A percentile compares a stretch with the other conserved stretches of the same genome.
phyloP scores from a whole-genome alignment of 2,888 invertebrate genomes.

The Diplolepis rosae region DNA sequence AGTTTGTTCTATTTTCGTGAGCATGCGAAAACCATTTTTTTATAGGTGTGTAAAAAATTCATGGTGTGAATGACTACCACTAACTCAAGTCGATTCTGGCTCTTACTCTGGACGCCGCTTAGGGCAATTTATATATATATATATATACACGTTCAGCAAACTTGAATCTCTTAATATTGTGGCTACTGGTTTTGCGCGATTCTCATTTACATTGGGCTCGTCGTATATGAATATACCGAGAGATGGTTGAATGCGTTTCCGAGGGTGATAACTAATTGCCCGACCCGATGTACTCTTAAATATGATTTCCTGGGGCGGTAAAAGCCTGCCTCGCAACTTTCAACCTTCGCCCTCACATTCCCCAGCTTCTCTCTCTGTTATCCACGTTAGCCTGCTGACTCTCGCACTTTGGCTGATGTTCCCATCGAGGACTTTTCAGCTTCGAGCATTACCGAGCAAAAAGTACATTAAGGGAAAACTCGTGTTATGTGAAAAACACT shows the following conservation, averaged over 20 bases:
- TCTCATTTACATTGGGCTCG: conserved; percentile 46
- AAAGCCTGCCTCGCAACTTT: conserved; percentile 35
- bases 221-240: conserved; percentile 41
- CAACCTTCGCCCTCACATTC: conserved; percentile 5
- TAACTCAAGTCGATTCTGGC: background rate
- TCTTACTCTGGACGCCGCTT: background rate
- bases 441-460: background rate
- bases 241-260: conserved; percentile 45
- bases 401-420: conserved; percentile 37
- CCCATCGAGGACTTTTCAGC: background rate
- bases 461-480: conserved; percentile 5
- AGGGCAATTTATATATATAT: background rate
- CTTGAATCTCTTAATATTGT: conserved; percentile 47
- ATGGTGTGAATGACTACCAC: background rate
- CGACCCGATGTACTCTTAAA: conserved; percentile 57
- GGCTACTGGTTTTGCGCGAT: conserved; percentile 46
- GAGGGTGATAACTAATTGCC: conserved; percentile 58
- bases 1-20: background rate
- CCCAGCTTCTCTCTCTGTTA: conserved; percentile 15
- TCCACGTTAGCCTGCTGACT: conserved; percentile 36
- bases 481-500: background rate
- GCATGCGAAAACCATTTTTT: background rate
- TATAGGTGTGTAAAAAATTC: background rate
- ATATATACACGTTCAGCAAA: background rate
- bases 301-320: conserved; percentile 56